Conservation (phyloP, 1,140 invertebrate species). For the Macrocentrus cingulum region DNA sequence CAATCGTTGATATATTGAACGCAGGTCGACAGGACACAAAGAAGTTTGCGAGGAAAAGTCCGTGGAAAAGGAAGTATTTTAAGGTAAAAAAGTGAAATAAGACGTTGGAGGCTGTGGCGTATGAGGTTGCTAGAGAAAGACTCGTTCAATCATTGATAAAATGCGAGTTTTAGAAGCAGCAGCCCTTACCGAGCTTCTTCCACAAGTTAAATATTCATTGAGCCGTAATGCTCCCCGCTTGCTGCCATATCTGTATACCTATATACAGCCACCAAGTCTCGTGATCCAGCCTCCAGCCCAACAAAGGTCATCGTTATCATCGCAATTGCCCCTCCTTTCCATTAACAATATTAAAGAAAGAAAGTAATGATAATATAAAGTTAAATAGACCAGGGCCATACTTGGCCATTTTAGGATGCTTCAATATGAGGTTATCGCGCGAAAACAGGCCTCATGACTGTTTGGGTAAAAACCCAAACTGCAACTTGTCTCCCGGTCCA, state of each 20-base stretch:
- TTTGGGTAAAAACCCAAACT: not conserved
- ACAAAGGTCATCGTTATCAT: too few species aligned
- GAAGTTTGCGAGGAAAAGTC: conserved; percentile 1
- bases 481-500: not conserved
- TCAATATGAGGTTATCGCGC: conserved; percentile 4
- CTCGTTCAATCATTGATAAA: conserved; percentile 44
- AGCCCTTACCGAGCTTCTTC: conserved; percentile 20
- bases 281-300: not conserved
- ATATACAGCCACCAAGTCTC: conserved; percentile 6
- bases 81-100: conserved; percentile 3
- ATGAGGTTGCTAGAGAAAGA: not conserved
- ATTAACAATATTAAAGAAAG: too few species aligned
- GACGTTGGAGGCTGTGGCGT: not conserved
- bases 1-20: conserved; percentile 16
- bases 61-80: not conserved
- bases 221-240: conserved; percentile 6
- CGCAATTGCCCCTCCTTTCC: too few species aligned
- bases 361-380: too few species aligned
- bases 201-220: conserved; percentile 42
- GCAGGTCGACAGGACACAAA: conserved; percentile 4
- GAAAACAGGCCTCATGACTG: conserved; percentile 7
- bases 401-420: not conserved
- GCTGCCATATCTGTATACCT: conserved; percentile 5
- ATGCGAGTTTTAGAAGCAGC: conserved; percentile 40
- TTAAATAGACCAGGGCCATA: not conserved